Evolutionary conservation across 2,113 vertebrate genomes (phyloP), one percentile per base, ranked within the genome.

Genomic region (Vanacampus margaritifer): DNA sequence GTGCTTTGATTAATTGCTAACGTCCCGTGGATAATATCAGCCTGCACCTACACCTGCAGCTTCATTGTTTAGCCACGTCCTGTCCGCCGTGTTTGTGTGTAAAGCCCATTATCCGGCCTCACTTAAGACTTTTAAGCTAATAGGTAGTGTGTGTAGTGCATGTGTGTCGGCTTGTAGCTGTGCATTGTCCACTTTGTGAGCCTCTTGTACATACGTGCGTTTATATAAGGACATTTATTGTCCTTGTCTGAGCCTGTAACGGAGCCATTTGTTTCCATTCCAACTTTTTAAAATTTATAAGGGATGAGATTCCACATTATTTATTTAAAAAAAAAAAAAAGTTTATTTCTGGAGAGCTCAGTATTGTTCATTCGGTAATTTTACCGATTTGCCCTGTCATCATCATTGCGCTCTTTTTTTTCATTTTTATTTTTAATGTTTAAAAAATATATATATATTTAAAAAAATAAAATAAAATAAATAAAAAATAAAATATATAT

Each of bases 1-100:
- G 39, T 35, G 53, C 45, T 80, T 76, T 88, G 85, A 88, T 90
- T 85, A 84, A 89, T 86, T 81, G 79, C 69, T 83, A 77, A 56
- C 53, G 11, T 57, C 50, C 50, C 61, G 57, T 61, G 67, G 72
- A 76, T 79, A 78, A 72, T 80, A 80, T 78, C 68, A 79, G 78
- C 72, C 76, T 82, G 74, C 79, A 79, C 76, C 83, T 84, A 62
- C 78, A 85, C 81, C 82, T 80, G 80, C 71, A 72, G 62, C 45
- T 69, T 69, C 65, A 69, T 79, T 85, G 78, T 80, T 83, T 65
- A 71, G 72, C 68, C 75, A 77, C 75, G 71, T 67, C 68, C 76
- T 77, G 76, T 67, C 56, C 24, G 41, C 26, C 0, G 61, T 66
- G 74, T 74, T 75, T 57, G 63, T 71, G 59, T 76, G 63, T 59